phyloP scores from a whole-genome alignment of 2,797 vertebrate genomes.

The Sorex maritimensis region DNA sequence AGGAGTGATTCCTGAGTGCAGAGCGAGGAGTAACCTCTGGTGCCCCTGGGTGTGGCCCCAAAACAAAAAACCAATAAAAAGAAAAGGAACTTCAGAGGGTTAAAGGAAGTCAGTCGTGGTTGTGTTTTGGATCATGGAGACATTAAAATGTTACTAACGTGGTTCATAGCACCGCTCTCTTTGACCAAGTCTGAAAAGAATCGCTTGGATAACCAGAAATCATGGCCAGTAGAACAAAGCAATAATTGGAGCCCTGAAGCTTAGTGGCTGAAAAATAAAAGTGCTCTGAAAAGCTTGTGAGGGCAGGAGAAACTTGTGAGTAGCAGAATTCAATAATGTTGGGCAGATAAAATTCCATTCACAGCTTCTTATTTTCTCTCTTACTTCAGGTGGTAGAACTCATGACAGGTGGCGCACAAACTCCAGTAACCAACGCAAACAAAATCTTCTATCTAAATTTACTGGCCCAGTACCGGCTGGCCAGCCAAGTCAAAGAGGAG shows the following conservation, averaged over 20 bases:
- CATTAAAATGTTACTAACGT: conserved; percentile 30
- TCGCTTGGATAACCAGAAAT: not conserved
- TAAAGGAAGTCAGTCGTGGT: conserved; percentile 36
- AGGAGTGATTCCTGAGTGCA: no score
- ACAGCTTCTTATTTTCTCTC: conserved; percentile 61
- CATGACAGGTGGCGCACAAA: conserved; percentile 96
- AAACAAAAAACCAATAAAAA: no score
- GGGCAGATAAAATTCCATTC: not conserved
- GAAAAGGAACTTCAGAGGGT: not conserved
- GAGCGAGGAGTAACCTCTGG: no score
- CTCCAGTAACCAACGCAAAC: conserved; percentile 97
- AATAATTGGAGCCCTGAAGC: not conserved
- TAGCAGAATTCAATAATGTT: not conserved
- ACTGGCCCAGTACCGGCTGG: conserved; percentile 97
- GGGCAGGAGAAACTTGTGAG: not conserved
- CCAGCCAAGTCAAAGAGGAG: conserved; percentile 98
- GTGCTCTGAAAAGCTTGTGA: not conserved
- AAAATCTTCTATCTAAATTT: conserved; percentile 99
- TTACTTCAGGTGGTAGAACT: conserved; percentile 96
- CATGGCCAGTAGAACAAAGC: not conserved
- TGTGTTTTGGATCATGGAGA: conserved; percentile 46
- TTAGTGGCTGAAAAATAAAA: conserved; percentile 10
- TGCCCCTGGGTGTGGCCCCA: no score
- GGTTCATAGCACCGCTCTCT: not conserved
- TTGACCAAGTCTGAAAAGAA: conserved; percentile 30